phyloP scores from a whole-genome alignment of 2,113 vertebrate genomes.

The Thunnus thynnus region DNA sequence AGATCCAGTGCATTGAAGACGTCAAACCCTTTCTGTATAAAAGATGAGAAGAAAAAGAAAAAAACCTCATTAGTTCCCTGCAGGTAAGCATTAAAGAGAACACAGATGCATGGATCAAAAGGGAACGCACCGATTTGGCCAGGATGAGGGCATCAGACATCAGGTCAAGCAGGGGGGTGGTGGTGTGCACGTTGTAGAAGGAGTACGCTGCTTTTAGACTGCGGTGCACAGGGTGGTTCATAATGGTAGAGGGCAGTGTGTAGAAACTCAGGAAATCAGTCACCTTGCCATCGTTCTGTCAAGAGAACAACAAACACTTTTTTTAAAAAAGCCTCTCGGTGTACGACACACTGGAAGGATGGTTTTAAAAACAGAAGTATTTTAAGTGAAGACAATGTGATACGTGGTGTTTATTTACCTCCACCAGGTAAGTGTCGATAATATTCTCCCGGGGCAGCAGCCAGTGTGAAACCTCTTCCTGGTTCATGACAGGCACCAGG shows the following conservation, averaged over 20 bases:
- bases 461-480: slow-evolving; percentile 96
- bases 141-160: slow-evolving; percentile 98
- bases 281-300: slow-evolving; percentile 90
- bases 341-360: rapidly evolving
- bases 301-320: slow-evolving; percentile 2
- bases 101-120: not conserved
- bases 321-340: not conserved
- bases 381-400: too few species aligned
- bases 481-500: slow-evolving; percentile 92
- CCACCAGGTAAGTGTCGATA: slow-evolving; percentile 96
- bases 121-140: slow-evolving; percentile 92
- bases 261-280: slow-evolving; percentile 98
- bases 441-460: slow-evolving; percentile 97
- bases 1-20: slow-evolving; percentile 99
- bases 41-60: not conserved
- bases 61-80: not conserved
- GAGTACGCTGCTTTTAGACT: slow-evolving; percentile 99
- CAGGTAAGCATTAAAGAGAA: not conserved
- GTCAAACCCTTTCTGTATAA: slow-evolving; percentile 95
- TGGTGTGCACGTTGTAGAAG: slow-evolving; percentile 99
- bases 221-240: slow-evolving; percentile 97
- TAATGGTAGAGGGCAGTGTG: slow-evolving; percentile 98
- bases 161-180: slow-evolving; percentile 94
- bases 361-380: not conserved
- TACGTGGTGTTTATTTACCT: slow-evolving; percentile 84